phyloP scores from a whole-genome alignment of 2,888 invertebrate genomes.

The Caenorhabditis sp. region DNA sequence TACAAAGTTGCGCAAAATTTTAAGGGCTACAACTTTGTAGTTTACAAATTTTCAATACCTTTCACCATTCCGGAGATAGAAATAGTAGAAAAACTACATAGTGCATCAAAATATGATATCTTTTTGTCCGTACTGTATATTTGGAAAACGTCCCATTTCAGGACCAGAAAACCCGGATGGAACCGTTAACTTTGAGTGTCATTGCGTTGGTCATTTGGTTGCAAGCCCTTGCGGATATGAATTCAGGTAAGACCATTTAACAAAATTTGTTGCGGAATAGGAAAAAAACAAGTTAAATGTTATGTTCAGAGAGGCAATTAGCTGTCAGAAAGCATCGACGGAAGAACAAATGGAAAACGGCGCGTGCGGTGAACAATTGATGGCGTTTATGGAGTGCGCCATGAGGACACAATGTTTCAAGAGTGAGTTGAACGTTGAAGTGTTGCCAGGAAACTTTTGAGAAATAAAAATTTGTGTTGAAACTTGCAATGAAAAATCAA shows the following conservation, averaged over 20 bases:
- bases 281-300: constrained; percentile 10
- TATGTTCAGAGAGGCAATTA: constrained; percentile 73
- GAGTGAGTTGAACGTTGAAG: constrained; percentile 56
- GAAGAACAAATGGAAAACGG: constrained; percentile 79
- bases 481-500: no score
- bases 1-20: no score
- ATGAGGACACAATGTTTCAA: constrained; percentile 80
- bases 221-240: constrained; percentile 81
- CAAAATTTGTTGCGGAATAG: not conserved
- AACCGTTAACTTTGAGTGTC: constrained; percentile 81
- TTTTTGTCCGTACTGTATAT: no score
- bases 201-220: constrained; percentile 81
- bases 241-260: constrained; percentile 75
- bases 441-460: constrained; percentile 18
- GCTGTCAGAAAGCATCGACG: constrained; percentile 76
- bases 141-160: constrained; percentile 40
- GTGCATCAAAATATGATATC: no score
- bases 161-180: constrained; percentile 81
- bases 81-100: no score
- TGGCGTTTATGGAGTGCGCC: constrained; percentile 81
- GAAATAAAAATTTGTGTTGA: not conserved
- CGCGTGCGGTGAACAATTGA: constrained; percentile 79
- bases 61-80: no score
- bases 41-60: no score
- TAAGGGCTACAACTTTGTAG: no score